These are phyloP conservation scores for Intellagama lesueurii DNA, from an alignment of 2,797 vertebrate species.

Conservation along the genomic window DNA sequence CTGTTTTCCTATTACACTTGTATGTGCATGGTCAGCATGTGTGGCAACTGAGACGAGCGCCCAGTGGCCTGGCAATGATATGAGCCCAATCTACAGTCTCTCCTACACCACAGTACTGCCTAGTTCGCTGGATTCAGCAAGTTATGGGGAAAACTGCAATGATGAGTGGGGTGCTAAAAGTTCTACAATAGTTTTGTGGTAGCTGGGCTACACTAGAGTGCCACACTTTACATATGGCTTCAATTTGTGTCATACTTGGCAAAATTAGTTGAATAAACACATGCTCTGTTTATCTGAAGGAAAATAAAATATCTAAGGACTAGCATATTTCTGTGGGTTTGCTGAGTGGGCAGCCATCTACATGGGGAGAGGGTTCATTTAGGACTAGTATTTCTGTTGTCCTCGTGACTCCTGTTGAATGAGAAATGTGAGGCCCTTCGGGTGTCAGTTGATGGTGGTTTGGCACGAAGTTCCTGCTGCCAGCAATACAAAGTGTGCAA, in stretches of 20 bases:
- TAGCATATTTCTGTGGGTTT: background rate
- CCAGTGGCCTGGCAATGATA: background rate
- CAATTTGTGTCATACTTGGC: background rate
- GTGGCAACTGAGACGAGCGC: too few species aligned
- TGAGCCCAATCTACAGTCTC: background rate
- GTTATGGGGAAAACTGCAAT: too few species aligned
- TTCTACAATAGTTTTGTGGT: too few species aligned
- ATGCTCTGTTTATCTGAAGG: background rate
- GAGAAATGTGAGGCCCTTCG: background rate
- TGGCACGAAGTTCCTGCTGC: background rate
- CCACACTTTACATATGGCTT: too few species aligned
- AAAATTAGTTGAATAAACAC: background rate
- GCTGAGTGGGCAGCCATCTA: background rate
- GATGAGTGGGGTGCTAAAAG: too few species aligned
- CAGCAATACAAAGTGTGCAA: fast-evolving
- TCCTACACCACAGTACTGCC: too few species aligned
- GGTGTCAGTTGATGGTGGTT: fast-evolving
- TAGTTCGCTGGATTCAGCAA: too few species aligned
- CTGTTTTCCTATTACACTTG: too few species aligned
- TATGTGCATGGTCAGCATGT: too few species aligned
- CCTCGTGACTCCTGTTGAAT: background rate
- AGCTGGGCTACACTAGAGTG: background rate
- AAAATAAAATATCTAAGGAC: background rate
- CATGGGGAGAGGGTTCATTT: background rate
- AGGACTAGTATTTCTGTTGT: background rate